Evolutionary conservation across 2,888 invertebrate species (phyloP), one percentile per base, ranked within the genome.

Genomic region (Chorisops tibialis): DNA sequence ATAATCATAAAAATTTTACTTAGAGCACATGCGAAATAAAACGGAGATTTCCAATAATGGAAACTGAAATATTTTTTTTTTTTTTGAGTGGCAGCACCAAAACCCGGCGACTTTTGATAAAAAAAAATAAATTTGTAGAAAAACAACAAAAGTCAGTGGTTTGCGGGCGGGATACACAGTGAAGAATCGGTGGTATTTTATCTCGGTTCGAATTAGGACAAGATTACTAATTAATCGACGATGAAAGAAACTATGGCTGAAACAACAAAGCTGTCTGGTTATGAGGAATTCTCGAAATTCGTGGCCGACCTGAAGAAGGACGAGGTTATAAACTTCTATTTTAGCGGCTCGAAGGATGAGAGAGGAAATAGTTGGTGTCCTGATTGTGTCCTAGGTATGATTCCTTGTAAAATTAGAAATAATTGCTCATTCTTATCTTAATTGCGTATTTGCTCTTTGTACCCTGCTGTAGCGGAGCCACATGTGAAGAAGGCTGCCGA

Each of bases 281-380:
- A 59, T 41, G 59, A 59, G 2, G 59, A 30, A 14, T 59, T 49
- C 22, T 19, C 14, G 24, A 49, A 48, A 16, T 59, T 49, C 30
- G 49, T 59, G 5, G 39, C 12, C 2, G 24, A 19, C 3, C 47
- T 45, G 12, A 37, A 59, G 12, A 14, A 12, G 3, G 5, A 47
- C 19, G 49, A 41, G 14, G 30, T 38, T 11, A 18, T 64, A 5
- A 67, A 82, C 68, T 73, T 85, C 19, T 79, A 84, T 63, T 87
- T 85, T 71, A 80, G 80, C 56, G 88, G 87, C 12, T 78, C 81
- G 16, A 84, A 85, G 72, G 67, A 71, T 49, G 64, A 64, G 21
- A 2, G 79, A 68, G 91, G 91, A 1, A 75, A 81, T 41, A 93
- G 91, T 74, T 95, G 94, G 94, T 94, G 94, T 72, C 84, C 87